phyloP scores from a whole-genome alignment of 2,888 invertebrate genomes.

The Ophioninae sp. region DNA sequence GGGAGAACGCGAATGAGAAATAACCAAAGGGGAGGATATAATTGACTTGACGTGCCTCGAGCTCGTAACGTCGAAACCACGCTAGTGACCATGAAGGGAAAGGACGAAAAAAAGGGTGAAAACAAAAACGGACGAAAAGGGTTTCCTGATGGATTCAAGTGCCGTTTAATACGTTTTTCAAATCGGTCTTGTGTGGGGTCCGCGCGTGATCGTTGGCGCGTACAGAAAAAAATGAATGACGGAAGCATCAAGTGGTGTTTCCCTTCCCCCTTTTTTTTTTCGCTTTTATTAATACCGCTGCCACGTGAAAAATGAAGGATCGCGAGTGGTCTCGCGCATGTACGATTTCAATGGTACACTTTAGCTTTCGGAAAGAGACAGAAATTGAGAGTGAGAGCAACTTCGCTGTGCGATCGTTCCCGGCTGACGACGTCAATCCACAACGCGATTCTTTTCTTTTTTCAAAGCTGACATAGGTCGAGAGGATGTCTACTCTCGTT shows the following conservation, averaged over 20 bases:
- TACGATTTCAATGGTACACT: constrained; percentile 3
- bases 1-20: background rate
- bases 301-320: constrained; percentile 12
- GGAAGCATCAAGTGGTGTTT: constrained; percentile 42
- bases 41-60: background rate
- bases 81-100: background rate
- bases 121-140: background rate
- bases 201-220: constrained; percentile 50
- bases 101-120: background rate
- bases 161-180: constrained; percentile 55
- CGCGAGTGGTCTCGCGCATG: constrained; percentile 1
- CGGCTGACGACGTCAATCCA: constrained; percentile 38
- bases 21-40: background rate
- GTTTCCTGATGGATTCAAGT: constrained; percentile 47
- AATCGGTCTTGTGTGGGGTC: constrained; percentile 28
- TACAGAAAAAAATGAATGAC: constrained; percentile 19
- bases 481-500: constrained; percentile 23
- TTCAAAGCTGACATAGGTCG: constrained; percentile 16
- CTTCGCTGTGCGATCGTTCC: constrained; percentile 35
- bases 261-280: constrained; percentile 25
- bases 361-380: background rate
- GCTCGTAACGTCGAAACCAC: background rate
- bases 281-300: constrained; percentile 7
- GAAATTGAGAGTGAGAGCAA: background rate
- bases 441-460: constrained; percentile 20